Conservation (phyloP, 2,113 vertebrate genomes). For the Thamnophis sirtalis region DNA sequence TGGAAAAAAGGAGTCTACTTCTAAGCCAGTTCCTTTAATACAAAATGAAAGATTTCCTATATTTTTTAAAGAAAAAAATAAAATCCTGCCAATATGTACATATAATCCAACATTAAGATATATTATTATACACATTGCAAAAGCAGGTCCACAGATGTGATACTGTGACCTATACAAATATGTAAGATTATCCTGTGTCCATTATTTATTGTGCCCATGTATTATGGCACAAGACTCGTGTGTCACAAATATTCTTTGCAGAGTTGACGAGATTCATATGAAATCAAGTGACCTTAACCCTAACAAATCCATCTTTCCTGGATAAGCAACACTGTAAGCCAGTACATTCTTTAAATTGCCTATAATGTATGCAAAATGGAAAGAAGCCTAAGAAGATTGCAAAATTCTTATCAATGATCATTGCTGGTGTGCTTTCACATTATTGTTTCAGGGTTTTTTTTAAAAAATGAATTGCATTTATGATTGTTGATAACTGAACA, state of each 20-base stretch:
- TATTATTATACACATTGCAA: not conserved
- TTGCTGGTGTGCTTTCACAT: not conserved
- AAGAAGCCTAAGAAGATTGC: not conserved
- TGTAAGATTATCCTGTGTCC: not conserved
- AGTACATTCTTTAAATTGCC: not conserved
- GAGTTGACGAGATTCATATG: not conserved
- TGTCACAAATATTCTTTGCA: not conserved
- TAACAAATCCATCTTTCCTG: not conserved
- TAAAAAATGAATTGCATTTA: not conserved
- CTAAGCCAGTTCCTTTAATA: not conserved
- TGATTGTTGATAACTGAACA: not conserved
- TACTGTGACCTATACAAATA: not conserved
- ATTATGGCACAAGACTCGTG: not conserved
- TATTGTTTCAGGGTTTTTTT: not conserved
- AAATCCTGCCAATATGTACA: not conserved
- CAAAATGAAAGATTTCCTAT: not conserved
- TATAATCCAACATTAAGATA: not conserved
- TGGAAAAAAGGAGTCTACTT: not conserved
- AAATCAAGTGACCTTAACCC: not conserved
- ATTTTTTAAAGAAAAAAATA: not conserved
- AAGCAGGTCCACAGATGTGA: not conserved
- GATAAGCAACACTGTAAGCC: not conserved
- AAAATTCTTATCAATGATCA: not conserved
- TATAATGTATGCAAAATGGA: not conserved
- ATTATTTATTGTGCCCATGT: not conserved